These are phyloP conservation scores for Cassiopea andromeda DNA, from an alignment of 30 jellyfish, hydroid and myxozoan genomes.

Conservation along the genomic window DNA sequence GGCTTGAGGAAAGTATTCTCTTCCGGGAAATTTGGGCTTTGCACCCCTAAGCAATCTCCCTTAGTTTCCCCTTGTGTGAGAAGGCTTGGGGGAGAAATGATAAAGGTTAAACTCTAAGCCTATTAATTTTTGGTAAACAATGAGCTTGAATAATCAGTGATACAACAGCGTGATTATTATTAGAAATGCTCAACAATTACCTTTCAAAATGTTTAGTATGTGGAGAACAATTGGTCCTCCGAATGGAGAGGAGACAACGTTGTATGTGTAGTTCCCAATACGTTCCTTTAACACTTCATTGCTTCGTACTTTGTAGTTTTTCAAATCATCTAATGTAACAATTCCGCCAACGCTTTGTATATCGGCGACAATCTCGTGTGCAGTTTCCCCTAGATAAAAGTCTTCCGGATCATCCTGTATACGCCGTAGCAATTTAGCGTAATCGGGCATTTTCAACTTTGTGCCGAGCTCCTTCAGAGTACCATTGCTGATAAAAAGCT, in stretches of 20 bases:
- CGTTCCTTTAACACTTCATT: constrained; percentile 58
- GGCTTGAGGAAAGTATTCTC: no score
- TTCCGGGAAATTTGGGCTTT: no score
- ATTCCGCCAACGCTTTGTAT: constrained; percentile 89
- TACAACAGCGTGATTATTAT: no score
- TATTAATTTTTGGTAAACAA: no score
- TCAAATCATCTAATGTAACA: constrained; percentile 82
- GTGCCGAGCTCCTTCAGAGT: constrained; percentile 81
- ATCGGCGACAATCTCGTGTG: constrained; percentile 90
- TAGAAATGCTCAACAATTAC: constrained; percentile 19
- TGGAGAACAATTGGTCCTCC: constrained; percentile 95
- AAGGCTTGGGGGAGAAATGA: no score
- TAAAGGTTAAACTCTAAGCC: no score
- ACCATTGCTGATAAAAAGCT: constrained; percentile 74
- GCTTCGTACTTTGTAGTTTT: constrained; percentile 71
- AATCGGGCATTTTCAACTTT: constrained; percentile 65
- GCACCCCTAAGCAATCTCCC: no score
- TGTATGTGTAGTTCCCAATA: constrained; percentile 83
- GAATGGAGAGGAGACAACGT: constrained; percentile 81
- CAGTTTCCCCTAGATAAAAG: constrained; percentile 87
- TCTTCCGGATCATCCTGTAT: constrained; percentile 95
- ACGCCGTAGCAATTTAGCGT: constrained; percentile 66
- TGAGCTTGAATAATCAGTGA: no score
- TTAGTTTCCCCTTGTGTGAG: no score
- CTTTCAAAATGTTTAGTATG: constrained; percentile 83